Evolutionary conservation across 2,888 invertebrate genomes (phyloP).

Genomic region (Girardia tigrina): DNA sequence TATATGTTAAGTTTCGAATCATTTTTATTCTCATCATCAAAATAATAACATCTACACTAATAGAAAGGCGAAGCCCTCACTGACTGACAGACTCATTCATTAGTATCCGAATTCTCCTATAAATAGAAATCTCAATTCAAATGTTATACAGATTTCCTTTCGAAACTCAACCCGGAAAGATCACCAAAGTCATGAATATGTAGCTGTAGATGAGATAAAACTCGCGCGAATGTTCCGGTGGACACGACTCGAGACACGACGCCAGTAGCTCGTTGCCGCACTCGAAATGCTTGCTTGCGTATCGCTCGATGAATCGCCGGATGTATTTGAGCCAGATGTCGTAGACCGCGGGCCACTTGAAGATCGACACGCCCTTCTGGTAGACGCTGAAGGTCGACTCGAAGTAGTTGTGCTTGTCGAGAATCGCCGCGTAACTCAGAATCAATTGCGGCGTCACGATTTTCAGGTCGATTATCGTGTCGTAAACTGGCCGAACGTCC

Average conservation of each 20-base stretch:
- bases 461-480: constrained; percentile 86
- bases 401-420: constrained; percentile 95
- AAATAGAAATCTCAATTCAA: no score
- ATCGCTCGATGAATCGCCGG: constrained; percentile 83
- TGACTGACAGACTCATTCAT: no score
- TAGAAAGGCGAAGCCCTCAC: no score
- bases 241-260: constrained; percentile 88
- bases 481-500: constrained; percentile 67
- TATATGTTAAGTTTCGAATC: no score
- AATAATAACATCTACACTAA: no score
- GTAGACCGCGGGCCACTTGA: constrained; percentile 97
- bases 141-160: no score
- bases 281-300: constrained; percentile 67
- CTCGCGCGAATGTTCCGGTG: constrained; percentile 75
- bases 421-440: constrained; percentile 86
- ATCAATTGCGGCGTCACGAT: constrained; percentile 97
- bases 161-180: no score
- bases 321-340: constrained; percentile 98
- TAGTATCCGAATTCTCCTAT: no score
- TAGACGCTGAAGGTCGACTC: constrained; percentile 89
- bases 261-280: constrained; percentile 92
- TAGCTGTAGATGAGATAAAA: constrained; percentile 81
- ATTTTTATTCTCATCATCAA: no score
- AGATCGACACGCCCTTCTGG: constrained; percentile 89
- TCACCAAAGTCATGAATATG: no score